Percentiles rank a stretch among this genome's conserved stretches.
These are phyloP conservation scores for Cotesia chilonis DNA, from an alignment of 1,140 invertebrate genomes.

Conservation along the genomic window DNA sequence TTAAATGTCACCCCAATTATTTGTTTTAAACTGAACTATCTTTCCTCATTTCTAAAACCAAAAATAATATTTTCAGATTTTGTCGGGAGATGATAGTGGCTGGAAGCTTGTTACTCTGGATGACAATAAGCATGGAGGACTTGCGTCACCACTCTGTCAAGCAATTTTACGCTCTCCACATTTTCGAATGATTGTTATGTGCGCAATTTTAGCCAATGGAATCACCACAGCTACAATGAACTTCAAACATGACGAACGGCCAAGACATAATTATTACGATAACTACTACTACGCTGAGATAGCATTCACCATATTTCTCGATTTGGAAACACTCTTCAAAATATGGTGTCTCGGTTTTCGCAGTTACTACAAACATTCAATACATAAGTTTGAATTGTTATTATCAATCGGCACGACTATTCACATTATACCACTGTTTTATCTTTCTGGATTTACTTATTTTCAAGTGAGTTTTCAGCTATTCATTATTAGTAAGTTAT, in stretches of 20 bases:
- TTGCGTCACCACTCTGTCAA: constrained; percentile 88
- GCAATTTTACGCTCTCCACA: constrained; percentile 90
- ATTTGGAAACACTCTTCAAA: constrained; percentile 96
- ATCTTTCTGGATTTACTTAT: constrained; percentile 93
- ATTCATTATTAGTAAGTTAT: constrained; percentile 4
- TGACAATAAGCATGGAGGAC: constrained; percentile 91
- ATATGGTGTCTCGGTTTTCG: constrained; percentile 96
- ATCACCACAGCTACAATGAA: constrained; percentile 95
- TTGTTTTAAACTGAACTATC: no score
- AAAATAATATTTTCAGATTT: constrained; percentile 70
- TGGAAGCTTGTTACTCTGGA: constrained; percentile 96
- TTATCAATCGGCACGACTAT: constrained; percentile 94
- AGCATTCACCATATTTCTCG: constrained; percentile 92
- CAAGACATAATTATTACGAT: constrained; percentile 83
- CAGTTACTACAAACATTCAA: constrained; percentile 94
- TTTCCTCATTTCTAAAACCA: no score
- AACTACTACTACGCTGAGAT: constrained; percentile 96
- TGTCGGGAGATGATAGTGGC: constrained; percentile 87
- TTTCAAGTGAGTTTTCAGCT: constrained; percentile 79
- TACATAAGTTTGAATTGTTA: constrained; percentile 97
- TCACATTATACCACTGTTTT: constrained; percentile 91
- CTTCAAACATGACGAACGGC: constrained; percentile 90
- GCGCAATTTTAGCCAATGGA: constrained; percentile 93
- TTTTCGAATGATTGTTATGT: constrained; percentile 92
- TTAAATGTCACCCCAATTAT: no score